phyloP scores from a whole-genome alignment of 2,888 invertebrate genomes.

The Hyposoter dolosus region DNA sequence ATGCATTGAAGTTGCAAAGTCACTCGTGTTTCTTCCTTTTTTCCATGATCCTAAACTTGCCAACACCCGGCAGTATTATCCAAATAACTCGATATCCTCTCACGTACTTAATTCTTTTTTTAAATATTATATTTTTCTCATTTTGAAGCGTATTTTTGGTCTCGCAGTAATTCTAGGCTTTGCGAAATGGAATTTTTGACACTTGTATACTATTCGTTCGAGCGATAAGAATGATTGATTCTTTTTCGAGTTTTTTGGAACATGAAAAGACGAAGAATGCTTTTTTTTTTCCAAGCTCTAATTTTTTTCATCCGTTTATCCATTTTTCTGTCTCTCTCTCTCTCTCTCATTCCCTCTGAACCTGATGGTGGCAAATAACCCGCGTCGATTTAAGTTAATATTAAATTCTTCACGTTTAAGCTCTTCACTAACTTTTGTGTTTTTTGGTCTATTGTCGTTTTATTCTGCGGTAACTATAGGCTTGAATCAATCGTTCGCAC shows the following conservation, averaged over 20 bases:
- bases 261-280: neutral
- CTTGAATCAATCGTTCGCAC: constrained; percentile 53
- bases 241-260: neutral
- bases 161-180: neutral
- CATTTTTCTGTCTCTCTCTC: neutral
- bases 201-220: neutral
- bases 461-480: constrained; percentile 39
- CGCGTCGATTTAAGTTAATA: neutral
- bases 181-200: neutral
- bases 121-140: neutral
- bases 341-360: constrained; percentile 8
- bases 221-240: neutral
- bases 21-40: constrained; percentile 73
- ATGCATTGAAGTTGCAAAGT: constrained; percentile 84
- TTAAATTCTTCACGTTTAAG: neutral
- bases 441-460: neutral
- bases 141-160: constrained; percentile 4
- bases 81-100: constrained; percentile 64
- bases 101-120: constrained; percentile 52
- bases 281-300: neutral
- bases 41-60: constrained; percentile 51
- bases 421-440: constrained; percentile 37
- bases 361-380: constrained; percentile 29
- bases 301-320: neutral
- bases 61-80: constrained; percentile 59